Evolutionary conservation across 2,113 vertebrate species (phyloP).

Genomic region (Tauraco erythrolophus): DNA sequence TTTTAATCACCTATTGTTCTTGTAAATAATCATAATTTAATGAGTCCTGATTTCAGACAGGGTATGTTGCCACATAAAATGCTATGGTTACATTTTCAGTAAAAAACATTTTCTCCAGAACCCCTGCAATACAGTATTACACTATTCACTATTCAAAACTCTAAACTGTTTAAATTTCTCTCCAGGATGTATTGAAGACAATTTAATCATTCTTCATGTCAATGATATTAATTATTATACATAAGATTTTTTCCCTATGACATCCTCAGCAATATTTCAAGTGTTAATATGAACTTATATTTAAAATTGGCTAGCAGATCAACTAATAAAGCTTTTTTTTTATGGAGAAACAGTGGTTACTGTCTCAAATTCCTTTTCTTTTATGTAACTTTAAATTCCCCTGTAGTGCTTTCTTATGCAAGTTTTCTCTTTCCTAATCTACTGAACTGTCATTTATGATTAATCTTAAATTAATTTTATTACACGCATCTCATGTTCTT

Average conservation of each 20-base stretch:
- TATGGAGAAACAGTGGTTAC: neutral
- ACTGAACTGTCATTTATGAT: neutral
- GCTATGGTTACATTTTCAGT: neutral
- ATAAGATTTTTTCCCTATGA: neutral
- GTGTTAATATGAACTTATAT: neutral
- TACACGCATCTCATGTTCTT: neutral
- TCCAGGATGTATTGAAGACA: neutral
- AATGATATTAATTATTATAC: neutral
- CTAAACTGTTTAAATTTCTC: neutral
- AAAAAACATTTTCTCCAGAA: neutral
- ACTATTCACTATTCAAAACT: neutral
- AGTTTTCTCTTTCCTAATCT: neutral
- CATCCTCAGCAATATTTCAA: neutral
- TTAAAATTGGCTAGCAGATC: neutral
- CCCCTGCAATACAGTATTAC: neutral
- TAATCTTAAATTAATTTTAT: constrained; percentile 39
- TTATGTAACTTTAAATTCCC: neutral
- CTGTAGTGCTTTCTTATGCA: neutral
- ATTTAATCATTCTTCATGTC: neutral
- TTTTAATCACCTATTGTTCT: neutral
- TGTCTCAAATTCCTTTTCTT: neutral
- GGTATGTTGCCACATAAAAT: neutral
- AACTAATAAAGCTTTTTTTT: neutral
- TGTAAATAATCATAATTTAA: neutral
- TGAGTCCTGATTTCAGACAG: neutral